Evolutionary conservation across 2,888 invertebrate species (phyloP).

Genomic region (Chouioia cunea): DNA sequence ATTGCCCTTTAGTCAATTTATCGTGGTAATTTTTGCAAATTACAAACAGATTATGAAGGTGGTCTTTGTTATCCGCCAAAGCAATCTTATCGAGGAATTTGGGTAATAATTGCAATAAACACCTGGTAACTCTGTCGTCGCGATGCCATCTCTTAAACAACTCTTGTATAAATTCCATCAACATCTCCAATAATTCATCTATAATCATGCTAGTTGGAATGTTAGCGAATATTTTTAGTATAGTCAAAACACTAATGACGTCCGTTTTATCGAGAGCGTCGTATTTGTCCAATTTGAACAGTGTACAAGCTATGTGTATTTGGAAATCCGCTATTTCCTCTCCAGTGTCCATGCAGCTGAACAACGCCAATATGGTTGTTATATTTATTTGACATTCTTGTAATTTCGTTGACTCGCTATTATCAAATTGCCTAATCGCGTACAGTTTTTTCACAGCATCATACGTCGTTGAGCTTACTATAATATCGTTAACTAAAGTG

Average conservation of each 20-base stretch:
- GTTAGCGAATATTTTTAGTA: conserved; percentile 60
- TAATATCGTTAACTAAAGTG: conserved; percentile 49
- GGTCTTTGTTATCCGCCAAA: conserved; percentile 25
- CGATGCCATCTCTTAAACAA: conserved; percentile 58
- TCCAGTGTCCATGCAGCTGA: conserved; percentile 53
- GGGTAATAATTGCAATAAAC: conserved; percentile 63
- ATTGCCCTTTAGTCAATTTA: conserved; percentile 50
- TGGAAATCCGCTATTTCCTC: conserved; percentile 50
- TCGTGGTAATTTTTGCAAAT: conserved; percentile 49
- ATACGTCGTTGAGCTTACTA: conserved; percentile 52
- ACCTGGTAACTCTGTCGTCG: conserved; percentile 60
- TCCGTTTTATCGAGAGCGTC: conserved; percentile 51
- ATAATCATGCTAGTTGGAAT: conserved; percentile 33
- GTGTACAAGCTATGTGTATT: conserved; percentile 52
- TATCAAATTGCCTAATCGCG: conserved; percentile 34
- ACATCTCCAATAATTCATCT: conserved; percentile 45
- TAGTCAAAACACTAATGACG: conserved; percentile 59
- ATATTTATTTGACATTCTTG: conserved; percentile 52
- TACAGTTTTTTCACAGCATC: conserved; percentile 50
- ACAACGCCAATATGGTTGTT: conserved; percentile 55
- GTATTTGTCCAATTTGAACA: conserved; percentile 57
- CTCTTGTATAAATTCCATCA: conserved; percentile 54
- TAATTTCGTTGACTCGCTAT: conserved; percentile 28
- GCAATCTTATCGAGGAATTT: conserved; percentile 49
- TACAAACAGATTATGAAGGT: conserved; percentile 42